Evolutionary conservation across 2,113 vertebrate species (phyloP).

Genomic region (Trogon melanurus): DNA sequence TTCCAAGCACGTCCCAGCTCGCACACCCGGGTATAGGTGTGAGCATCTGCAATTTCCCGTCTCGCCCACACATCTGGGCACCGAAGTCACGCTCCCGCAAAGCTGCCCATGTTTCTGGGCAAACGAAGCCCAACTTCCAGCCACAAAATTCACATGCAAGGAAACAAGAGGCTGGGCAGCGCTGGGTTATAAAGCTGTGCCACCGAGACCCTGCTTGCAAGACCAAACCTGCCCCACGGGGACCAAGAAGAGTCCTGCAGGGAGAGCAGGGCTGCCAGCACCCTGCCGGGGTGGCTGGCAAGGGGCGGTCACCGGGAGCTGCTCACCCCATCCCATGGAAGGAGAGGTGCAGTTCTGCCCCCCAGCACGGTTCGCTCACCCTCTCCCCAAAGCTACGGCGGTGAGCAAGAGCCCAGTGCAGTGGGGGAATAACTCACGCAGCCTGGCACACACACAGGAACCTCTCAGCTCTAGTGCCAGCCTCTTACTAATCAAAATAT

Average conservation of each 20-base stretch:
- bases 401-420: not conserved
- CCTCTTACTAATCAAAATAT: slow-evolving; percentile 33
- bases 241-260: not conserved
- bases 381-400: not conserved
- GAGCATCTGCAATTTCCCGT: not conserved
- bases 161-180: not conserved
- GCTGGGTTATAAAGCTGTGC: not conserved
- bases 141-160: not conserved
- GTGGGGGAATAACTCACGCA: rapidly evolving
- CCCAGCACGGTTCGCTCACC: rapidly evolving
- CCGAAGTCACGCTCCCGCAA: not conserved
- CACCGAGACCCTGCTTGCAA: not conserved
- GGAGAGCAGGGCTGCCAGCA: not conserved
- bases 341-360: not conserved
- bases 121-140: not conserved
- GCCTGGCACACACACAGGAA: not conserved
- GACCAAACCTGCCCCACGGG: not conserved
- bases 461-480: slow-evolving; percentile 10
- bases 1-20: not conserved
- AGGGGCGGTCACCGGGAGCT: not conserved
- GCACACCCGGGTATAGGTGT: not conserved
- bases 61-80: not conserved
- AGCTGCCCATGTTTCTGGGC: not conserved
- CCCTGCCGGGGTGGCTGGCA: not conserved
- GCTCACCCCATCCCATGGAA: rapidly evolving